Conservation (phyloP, 2,113 vertebrate species). For the Scophthalmus maximus region DNA sequence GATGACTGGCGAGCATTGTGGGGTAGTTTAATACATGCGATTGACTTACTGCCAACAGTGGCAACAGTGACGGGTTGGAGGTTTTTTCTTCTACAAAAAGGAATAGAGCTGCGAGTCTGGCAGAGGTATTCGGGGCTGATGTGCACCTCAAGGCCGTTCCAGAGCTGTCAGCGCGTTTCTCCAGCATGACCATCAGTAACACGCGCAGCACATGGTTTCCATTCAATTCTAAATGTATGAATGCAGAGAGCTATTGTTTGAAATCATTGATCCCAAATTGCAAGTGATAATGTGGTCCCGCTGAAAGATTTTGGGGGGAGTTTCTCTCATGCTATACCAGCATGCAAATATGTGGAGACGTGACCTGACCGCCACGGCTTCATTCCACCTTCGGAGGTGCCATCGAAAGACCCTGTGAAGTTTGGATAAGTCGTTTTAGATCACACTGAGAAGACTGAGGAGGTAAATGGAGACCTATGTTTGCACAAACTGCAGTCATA, state of each 20-base stretch:
- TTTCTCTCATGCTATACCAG: slow-evolving; percentile 49
- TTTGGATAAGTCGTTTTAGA: slow-evolving; percentile 44
- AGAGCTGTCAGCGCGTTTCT: slow-evolving; percentile 64
- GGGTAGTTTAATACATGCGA: slow-evolving; percentile 78
- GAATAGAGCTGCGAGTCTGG: slow-evolving; percentile 76
- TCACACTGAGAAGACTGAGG: slow-evolving; percentile 8
- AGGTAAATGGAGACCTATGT: slow-evolving; percentile 6
- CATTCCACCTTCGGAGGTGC: not conserved
- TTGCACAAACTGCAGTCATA: not conserved
- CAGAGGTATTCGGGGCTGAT: slow-evolving; percentile 52
- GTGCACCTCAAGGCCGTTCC: slow-evolving; percentile 61
- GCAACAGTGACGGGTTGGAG: slow-evolving; percentile 76
- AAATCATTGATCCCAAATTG: slow-evolving; percentile 65
- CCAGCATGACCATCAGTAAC: slow-evolving; percentile 39
- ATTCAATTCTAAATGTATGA: slow-evolving; percentile 54
- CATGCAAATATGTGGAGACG: slow-evolving; percentile 51
- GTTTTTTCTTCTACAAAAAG: slow-evolving; percentile 71
- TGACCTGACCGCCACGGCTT: slow-evolving; percentile 7
- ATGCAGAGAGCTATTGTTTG: slow-evolving; percentile 55
- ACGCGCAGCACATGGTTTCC: slow-evolving; percentile 66
- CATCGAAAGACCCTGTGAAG: slow-evolving; percentile 16
- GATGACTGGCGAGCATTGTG: slow-evolving; percentile 79
- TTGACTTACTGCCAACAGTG: slow-evolving; percentile 87
- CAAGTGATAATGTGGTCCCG: slow-evolving; percentile 61
- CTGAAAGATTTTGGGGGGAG: slow-evolving; percentile 42